Conservation (phyloP, 1,140 invertebrate genomes). For the Halesus radiatus region DNA sequence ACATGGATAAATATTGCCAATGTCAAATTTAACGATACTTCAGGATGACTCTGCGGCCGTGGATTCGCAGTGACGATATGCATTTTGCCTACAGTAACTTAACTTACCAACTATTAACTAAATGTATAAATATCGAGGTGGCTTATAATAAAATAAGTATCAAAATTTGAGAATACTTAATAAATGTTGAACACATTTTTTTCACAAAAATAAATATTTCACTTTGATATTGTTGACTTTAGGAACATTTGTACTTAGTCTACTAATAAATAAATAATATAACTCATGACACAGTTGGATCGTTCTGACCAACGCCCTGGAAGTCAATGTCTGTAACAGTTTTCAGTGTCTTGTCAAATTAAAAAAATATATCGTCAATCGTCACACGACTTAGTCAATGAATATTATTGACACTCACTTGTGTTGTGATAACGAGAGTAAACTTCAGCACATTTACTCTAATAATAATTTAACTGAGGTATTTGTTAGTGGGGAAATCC, state of each 20-base stretch:
- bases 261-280: slow-evolving; percentile 33
- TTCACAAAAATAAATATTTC: slow-evolving; percentile 25
- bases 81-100: no score
- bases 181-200: slow-evolving; percentile 11
- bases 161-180: slow-evolving; percentile 17
- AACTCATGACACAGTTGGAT: not conserved
- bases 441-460: not conserved
- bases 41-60: no score
- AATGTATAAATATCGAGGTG: not conserved
- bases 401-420: not conserved
- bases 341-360: not conserved
- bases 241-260: slow-evolving; percentile 33
- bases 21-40: no score
- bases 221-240: slow-evolving; percentile 23
- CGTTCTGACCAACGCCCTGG: not conserved
- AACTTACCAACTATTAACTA: no score
- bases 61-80: no score
- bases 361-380: not conserved
- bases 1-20: no score
- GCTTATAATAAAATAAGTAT: not conserved
- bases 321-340: not conserved
- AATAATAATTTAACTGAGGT: slow-evolving; percentile 21
- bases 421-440: not conserved
- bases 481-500: slow-evolving; percentile 26
- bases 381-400: slow-evolving; percentile 1